phyloP scores from a whole-genome alignment of 2,888 invertebrate genomes.

The Acronicta leporina region DNA sequence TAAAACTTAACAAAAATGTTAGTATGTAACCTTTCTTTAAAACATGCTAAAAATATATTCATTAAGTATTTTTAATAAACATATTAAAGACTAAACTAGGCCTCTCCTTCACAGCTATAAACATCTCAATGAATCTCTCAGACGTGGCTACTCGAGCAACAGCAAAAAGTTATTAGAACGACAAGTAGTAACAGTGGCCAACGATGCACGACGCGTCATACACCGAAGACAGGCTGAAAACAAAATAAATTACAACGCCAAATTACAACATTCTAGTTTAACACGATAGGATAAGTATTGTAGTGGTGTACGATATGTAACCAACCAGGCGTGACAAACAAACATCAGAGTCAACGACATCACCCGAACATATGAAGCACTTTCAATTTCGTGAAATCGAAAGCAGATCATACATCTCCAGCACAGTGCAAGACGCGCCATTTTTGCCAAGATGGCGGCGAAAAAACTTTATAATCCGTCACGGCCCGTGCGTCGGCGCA shows the following conservation, averaged over 20 bases:
- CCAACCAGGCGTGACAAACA: slow-evolving; percentile 86
- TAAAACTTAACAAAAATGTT: slow-evolving; percentile 9
- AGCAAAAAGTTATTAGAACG: slow-evolving; percentile 64
- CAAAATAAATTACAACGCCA: slow-evolving; percentile 78
- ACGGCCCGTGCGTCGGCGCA: slow-evolving; percentile 72
- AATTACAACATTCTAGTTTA: slow-evolving; percentile 78
- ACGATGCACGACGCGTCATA: slow-evolving; percentile 69
- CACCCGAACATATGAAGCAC: slow-evolving; percentile 85
- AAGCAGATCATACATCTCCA: slow-evolving; percentile 81
- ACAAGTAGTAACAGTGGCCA: slow-evolving; percentile 68
- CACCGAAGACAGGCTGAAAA: slow-evolving; percentile 73
- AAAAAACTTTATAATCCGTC: slow-evolving; percentile 82
- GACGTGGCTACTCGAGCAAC: slow-evolving; percentile 35
- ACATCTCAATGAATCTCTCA: slow-evolving; percentile 51
- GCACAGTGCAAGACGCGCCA: slow-evolving; percentile 73
- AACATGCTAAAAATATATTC: slow-evolving; percentile 13
- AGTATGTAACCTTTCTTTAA: background rate
- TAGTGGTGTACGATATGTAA: slow-evolving; percentile 67
- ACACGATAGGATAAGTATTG: slow-evolving; percentile 79
- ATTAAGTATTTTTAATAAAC: slow-evolving; percentile 16
- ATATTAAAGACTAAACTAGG: slow-evolving; percentile 21
- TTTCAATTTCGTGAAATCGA: slow-evolving; percentile 88
- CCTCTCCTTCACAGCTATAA: slow-evolving; percentile 18
- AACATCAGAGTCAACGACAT: slow-evolving; percentile 87
- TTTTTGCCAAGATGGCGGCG: slow-evolving; percentile 80